Percentiles rank a stretch among this genome's conserved stretches.
phyloP scores from a whole-genome alignment of 2,797 vertebrate genomes.

The Fistularia tabacaria region DNA sequence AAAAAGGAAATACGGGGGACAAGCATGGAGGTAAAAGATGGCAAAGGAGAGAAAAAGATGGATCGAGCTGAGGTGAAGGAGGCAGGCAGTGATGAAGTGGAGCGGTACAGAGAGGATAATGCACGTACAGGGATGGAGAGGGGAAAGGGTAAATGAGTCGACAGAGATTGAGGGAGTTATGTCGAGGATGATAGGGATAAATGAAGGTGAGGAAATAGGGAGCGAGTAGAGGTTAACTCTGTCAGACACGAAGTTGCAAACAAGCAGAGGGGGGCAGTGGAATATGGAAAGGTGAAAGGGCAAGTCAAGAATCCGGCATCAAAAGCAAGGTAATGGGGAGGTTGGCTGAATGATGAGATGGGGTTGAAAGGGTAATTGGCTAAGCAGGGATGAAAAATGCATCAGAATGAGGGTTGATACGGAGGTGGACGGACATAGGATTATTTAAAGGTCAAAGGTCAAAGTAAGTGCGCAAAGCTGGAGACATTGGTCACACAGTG shows the following conservation, averaged over 20 bases:
- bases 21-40: constrained; percentile 24
- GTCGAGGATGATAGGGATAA: constrained; percentile 37
- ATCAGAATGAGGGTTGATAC: constrained; percentile 13
- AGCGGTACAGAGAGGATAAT: constrained; percentile 47
- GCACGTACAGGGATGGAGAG: constrained; percentile 43
- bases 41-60: constrained; percentile 31
- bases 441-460: too few species aligned
- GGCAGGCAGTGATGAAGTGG: constrained; percentile 65
- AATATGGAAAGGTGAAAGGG: constrained; percentile 21
- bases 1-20: constrained; percentile 11
- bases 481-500: too few species aligned
- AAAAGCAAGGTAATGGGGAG: constrained; percentile 20
- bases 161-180: constrained; percentile 60
- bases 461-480: too few species aligned
- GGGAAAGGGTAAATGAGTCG: constrained; percentile 62
- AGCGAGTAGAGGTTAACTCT: constrained; percentile 40
- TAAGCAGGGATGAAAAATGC: constrained; percentile 21
- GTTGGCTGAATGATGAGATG: constrained; percentile 28
- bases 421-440: constrained; percentile 1
- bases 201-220: constrained; percentile 34
- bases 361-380: constrained; percentile 45
- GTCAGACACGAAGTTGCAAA: constrained; percentile 36
- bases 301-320: constrained; percentile 23
- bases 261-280: constrained; percentile 6
- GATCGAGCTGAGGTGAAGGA: constrained; percentile 52